These are phyloP conservation scores for Lasioglossum malachurum DNA, from an alignment of 2,888 invertebrate species.

Conservation along the genomic window DNA sequence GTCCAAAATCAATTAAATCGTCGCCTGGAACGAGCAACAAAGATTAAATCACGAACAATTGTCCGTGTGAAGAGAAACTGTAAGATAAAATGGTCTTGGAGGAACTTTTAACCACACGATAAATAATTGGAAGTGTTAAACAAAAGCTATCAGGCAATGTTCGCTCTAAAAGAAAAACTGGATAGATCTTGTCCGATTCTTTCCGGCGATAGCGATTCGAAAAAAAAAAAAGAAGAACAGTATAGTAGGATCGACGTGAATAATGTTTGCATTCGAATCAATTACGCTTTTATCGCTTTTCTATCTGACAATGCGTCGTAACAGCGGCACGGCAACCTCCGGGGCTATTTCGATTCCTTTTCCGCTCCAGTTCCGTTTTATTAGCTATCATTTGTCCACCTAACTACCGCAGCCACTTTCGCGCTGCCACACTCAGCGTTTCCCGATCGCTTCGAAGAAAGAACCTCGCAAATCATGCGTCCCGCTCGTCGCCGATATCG, in stretches of 20 bases:
- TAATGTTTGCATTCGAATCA: conserved; percentile 55
- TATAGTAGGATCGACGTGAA: conserved; percentile 19
- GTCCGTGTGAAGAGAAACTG: not conserved
- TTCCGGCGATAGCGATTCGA: not conserved
- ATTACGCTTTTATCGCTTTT: conserved; percentile 52
- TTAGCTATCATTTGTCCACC: conserved; percentile 54
- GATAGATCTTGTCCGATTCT: not conserved
- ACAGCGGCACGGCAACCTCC: conserved; percentile 28
- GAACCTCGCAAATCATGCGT: conserved; percentile 55
- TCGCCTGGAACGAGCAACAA: not conserved
- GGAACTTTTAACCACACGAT: not conserved
- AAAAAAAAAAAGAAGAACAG: not conserved
- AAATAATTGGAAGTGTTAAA: conserved; percentile 33
- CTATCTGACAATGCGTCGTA: conserved; percentile 35
- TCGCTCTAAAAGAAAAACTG: not conserved
- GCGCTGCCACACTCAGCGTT: conserved; percentile 46
- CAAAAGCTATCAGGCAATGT: conserved; percentile 9
- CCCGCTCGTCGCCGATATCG: conserved; percentile 42
- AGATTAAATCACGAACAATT: not conserved
- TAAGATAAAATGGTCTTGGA: not conserved
- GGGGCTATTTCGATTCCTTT: conserved; percentile 44
- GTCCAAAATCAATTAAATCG: not conserved
- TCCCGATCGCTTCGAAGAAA: conserved; percentile 49
- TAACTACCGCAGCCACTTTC: conserved; percentile 57
- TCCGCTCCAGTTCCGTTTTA: conserved; percentile 56